phyloP scores from a whole-genome alignment of 2,888 invertebrate species.

The Acleris emargana region DNA sequence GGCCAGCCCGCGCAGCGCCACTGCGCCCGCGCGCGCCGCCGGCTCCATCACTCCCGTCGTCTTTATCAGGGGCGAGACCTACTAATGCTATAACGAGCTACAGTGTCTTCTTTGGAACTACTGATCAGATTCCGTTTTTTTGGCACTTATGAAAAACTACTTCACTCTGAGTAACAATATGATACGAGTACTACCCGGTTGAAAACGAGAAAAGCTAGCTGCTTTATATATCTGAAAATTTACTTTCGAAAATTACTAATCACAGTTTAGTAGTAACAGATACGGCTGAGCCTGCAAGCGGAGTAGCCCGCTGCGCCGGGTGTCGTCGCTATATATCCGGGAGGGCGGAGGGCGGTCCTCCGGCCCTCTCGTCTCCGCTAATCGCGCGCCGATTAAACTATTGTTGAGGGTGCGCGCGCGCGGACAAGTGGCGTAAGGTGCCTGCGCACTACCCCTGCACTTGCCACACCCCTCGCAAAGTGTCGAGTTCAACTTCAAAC shows the following conservation, averaged over 20 bases:
- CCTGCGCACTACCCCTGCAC: background rate
- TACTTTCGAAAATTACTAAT: background rate
- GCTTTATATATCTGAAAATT: too few species aligned
- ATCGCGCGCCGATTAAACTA: conserved; percentile 55
- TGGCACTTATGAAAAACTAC: too few species aligned
- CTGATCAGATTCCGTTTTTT: too few species aligned
- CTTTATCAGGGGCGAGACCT: background rate
- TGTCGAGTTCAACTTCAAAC: background rate
- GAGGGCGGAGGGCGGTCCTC: conserved; percentile 46
- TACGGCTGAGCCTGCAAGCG: background rate
- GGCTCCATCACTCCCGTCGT: background rate
- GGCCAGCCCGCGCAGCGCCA: conserved; percentile 58
- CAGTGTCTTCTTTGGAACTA: too few species aligned
- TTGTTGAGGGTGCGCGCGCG: conserved; percentile 48
- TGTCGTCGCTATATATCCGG: background rate
- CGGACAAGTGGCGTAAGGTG: conserved; percentile 17
- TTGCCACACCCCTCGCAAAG: background rate
- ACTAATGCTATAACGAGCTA: background rate
- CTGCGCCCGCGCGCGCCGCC: background rate
- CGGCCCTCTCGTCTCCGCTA: conserved; percentile 54
- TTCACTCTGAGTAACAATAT: too few species aligned
- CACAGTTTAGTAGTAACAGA: background rate
- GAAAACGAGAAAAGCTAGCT: too few species aligned
- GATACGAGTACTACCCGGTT: too few species aligned
- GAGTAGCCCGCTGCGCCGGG: background rate